Evolutionary conservation across 1,140 invertebrate species (phyloP), one percentile per base, ranked within the genome.

Genomic region (Drosophila tristis): DNA sequence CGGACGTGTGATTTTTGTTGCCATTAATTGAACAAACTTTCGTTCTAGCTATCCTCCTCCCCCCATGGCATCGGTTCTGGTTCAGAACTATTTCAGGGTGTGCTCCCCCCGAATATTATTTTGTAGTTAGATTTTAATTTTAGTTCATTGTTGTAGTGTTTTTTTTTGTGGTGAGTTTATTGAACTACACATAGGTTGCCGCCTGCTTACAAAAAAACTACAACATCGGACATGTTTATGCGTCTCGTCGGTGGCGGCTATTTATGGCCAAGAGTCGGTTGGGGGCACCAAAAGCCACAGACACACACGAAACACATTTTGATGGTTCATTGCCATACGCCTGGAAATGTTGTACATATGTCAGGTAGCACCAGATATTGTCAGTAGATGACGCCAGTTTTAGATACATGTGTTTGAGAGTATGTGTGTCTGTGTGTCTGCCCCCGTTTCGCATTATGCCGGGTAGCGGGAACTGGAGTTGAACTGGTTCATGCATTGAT

Each of bases 111-210:
- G 15, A 44, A 70, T 49, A 70, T 58, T 50, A 70, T 70, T 58
- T 82, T 73, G 45, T 55, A 64, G 63, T 84, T 74, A 64, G 39
- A 62, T 65, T 76, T 80, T 56, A 55, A 76, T 73, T 81, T 61
- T 58, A 49, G 58, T 74, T 23, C 15, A 20, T 54, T 16, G 44
- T 51, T 51, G 60, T 39, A 25, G 15, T 44, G 2, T 23, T 44
- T 31, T 45, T 5, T 29, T 47, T 39, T 64, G 51, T 31, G 76
- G 61, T 74, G 68, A 66, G 81, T 85, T 80, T 80, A 86, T 85
- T 85, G 81, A 86, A 85, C 81, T 62, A 59, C 42, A 39, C 58
- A 64, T 20, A 63, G 6, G 29, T 9, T 66, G 35, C 55, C 23
- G 20, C 20, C 20, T 20, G 20, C 57, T 59, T 4, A 35, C 11